Base-by-base conservation (phyloP, 2,888 invertebrate genomes). In the Cheilosia grossa region DNA sequence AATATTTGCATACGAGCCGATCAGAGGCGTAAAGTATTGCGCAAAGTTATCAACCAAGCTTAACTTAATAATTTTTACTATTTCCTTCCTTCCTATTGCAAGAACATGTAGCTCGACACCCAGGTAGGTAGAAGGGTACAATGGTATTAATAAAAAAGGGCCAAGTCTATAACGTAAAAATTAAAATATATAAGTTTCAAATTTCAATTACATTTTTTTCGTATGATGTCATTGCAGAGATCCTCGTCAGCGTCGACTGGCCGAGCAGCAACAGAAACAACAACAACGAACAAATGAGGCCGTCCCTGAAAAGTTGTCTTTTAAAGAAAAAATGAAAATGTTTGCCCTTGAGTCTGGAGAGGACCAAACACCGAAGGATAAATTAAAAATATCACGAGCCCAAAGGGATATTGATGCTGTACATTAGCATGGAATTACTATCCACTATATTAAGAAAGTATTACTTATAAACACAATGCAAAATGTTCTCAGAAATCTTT, bases 261-360 rank as follows among this genome's bases (percentile, higher is more conserved):
- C 97, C 2, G 97, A 97, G 91, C 95, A 95, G 88, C 94, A 94
- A 86, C 94, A 95, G 87, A 94, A 96, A 72, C 94, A 95, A 74
- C 91, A 92, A 67, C 91, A 91, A 81, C 90, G 91, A 40, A 88
- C 89, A 49, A 90, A 89, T 33, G 92, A 92, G 87, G 91, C 90
- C 13, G 94, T 97, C 86, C 97, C 97, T 2, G 98, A 99, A 91
- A 97, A 98, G 89, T 94, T 99, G 83, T 97, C 97, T 77, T 99
- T 99, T 93, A 96, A 98, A 91, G 99, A 99, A 92, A 99, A 99
- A 93, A 99, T 99, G 98, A 98, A 98, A 93, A 98, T 99, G 97
- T 99, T 99, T 93, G 99, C 99, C 53, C 95, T 97, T 93, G 98
- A 99, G 93, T 96, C 98, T 15, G 99, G 99, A 51, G 98, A 98